Evolutionary conservation across 2,888 invertebrate species (phyloP), one percentile per base, ranked within the genome.

Genomic region (Meandrusa payeni): DNA sequence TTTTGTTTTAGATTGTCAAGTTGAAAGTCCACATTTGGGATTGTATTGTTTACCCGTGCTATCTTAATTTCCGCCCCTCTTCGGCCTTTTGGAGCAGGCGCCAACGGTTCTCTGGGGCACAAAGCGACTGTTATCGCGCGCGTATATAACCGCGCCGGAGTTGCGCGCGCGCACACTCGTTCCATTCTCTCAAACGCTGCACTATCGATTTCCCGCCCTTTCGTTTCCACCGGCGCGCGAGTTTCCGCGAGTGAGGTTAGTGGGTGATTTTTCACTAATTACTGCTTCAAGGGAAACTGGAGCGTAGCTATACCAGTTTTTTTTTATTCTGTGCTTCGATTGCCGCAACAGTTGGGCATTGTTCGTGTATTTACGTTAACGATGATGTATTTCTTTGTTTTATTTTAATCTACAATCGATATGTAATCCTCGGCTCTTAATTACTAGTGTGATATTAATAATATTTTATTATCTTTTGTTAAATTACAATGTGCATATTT

Each of bases 131-230:
- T 79, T 82, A 80, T 80, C 83, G 57, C 51, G 65, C 60, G 67
- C 67, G 57, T 83, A 85, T 86, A 85, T 66, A 86, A 82, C 66
- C 44, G 60, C 54, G 47, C 64, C 38, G 46, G 27, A 51, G 51
- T 12, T 66, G 86, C 83, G 83, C 86, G 80, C 73, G 81, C 86
- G 80, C 86, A 76, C 86, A 82, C 70, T 82, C 71, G 80, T 65
- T 66, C 45, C 61, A 67, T 53, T 67, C 66, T 64, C 69, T 70
- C 69, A 56, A n/a, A 70, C 64, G 70, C 63, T 59, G 74, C 68
- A 69, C 78, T 71, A 69, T 63, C 74, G 71, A 69, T 76, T 75
- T 66, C 67, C 59, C 74, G 67, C 73, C 73, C 70, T 71, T 71
- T 72, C 50, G 56, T 69, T 75, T 71, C 63, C 64, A 70, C 61